Evolutionary conservation across 2,888 invertebrate genomes (phyloP), one percentile per base, ranked within the genome.

Genomic region (Psylliodes chrysocephalus): DNA sequence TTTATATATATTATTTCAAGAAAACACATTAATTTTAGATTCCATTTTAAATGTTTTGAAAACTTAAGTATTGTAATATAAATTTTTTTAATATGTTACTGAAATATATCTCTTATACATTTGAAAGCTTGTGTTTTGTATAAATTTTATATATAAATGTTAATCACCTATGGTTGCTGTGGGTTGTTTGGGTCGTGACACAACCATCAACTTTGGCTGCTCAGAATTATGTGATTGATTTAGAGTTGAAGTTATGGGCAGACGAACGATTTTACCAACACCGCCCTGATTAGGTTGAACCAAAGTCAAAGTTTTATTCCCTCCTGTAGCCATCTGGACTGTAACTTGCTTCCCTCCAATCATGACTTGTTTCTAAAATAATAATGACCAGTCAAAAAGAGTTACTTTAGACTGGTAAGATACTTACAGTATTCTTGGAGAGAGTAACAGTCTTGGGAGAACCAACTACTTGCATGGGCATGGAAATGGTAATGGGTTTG

Each of bases 341-440:
- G 91, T 91, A 1, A 91, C 88, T 14, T 90, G 89, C 80, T 91
- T 91, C 0, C 91, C 91, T 5, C 90, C 88, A 65, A 90, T 85
- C 62, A 89, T 88, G 19, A 89, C 86, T 18, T 88, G 86, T 76
- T 89, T 89, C 81, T 87, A 81, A 25, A 72, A 72, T 56, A 15
- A 25, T 25, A 25, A 25, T 12, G 10, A 17, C 44, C 5, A 18
- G n/a, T 44, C 7, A 14, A 10, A 51, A 1, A 8, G 14, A 28
- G 5, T 5, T 10, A 6, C 10, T 51, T 25, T 30, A 10, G 30
- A 30, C 4, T n/a, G 10, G 15, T n/a, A 8, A 8, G n/a, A n/a
- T 47, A 74, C 78, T 77, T 77, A 82, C 81, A 12, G 81, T 81
- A 67, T 87, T 88, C 25, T 87, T 87, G 1, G 87, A 83, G 51